Conservation (phyloP, 2,888 invertebrate genomes). For the Caenorhabditis plicata region DNA sequence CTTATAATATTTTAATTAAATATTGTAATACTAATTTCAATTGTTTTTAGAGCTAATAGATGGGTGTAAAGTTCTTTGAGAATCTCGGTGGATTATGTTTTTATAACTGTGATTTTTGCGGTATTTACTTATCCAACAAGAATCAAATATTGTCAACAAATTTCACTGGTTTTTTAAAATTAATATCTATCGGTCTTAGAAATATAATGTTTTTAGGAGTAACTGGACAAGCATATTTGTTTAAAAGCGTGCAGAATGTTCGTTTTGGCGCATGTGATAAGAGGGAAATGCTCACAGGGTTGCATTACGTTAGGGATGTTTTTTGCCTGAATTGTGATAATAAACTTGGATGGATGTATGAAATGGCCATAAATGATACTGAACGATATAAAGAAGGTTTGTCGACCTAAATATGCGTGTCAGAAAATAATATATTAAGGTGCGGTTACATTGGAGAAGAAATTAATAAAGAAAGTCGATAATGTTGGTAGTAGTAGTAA, state of each 20-base stretch:
- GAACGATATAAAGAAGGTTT: constrained; percentile 74
- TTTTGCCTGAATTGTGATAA: constrained; percentile 10
- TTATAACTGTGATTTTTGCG: constrained; percentile 92
- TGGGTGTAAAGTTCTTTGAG: constrained; percentile 90
- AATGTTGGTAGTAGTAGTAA: too few relatives aligned
- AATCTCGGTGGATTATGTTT: constrained; percentile 90
- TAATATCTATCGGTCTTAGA: not conserved
- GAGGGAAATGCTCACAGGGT: constrained; percentile 87
- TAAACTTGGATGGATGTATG: constrained; percentile 79
- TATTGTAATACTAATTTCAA: not conserved
- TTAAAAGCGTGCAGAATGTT: constrained; percentile 89
- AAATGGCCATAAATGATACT: constrained; percentile 95
- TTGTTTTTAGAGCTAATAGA: constrained; percentile 65
- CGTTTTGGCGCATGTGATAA: constrained; percentile 80
- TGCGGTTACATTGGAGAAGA: constrained; percentile 34
- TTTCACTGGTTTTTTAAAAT: constrained; percentile 14
- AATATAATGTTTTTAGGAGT: constrained; percentile 79
- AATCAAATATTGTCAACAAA: constrained; percentile 77
- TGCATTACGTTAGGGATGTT: constrained; percentile 70
- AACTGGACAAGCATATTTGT: constrained; percentile 93
- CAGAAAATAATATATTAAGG: constrained; percentile 19
- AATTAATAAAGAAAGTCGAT: not conserved
- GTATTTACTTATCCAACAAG: constrained; percentile 91
- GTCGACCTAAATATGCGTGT: not conserved
- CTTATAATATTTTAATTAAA: not conserved